These are phyloP conservation scores for Phoenicopterus ruber DNA, from an alignment of 2,113 vertebrate genomes.

Conservation along the genomic window DNA sequence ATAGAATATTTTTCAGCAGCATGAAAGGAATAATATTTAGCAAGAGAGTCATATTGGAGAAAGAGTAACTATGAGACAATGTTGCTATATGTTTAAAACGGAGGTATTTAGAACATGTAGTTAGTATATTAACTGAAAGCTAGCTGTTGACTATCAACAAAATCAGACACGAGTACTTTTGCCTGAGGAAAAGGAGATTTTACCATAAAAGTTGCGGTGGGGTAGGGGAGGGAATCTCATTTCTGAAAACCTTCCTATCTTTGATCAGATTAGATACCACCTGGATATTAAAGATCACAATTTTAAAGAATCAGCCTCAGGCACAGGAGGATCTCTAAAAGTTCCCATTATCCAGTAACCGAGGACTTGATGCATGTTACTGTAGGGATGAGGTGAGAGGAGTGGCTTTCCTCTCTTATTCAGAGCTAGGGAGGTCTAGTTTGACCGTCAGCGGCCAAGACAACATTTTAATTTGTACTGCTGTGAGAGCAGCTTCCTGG, in stretches of 20 bases:
- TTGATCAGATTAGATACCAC: background rate
- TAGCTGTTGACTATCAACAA: background rate
- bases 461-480: background rate
- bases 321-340: background rate
- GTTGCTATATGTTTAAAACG: background rate
- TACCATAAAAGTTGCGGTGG: background rate
- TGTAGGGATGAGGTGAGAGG: background rate
- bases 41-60: background rate
- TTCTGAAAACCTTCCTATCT: background rate
- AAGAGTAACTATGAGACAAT: background rate
- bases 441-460: background rate
- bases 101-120: background rate
- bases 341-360: rapidly evolving
- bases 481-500: background rate
- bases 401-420: background rate
- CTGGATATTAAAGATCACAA: background rate
- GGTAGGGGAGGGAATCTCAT: background rate
- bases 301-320: background rate
- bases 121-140: background rate
- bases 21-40: background rate
- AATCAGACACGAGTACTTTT: background rate
- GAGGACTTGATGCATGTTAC: background rate
- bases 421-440: background rate
- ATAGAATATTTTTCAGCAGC: background rate
- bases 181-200: background rate